Evolutionary conservation across 2,888 invertebrate species (phyloP), one percentile per base, ranked within the genome.

Genomic region (Drosophila cognata): DNA sequence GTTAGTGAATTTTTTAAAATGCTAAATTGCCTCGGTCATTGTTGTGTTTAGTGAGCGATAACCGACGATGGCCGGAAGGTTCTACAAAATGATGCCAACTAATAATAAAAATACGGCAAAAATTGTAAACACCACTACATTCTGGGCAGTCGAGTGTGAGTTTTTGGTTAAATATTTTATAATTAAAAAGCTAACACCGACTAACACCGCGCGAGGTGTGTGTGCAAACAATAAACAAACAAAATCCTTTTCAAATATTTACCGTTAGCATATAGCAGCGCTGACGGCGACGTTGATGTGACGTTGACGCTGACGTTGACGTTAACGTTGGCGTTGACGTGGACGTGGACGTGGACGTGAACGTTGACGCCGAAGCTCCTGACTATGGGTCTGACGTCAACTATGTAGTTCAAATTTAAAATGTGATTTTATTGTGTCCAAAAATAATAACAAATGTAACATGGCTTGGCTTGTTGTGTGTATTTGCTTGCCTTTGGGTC

Each of bases 101-200:
- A 80, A 77, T 73, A 84, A 80, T 72, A 80, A 76, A 71, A 79
- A 56, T 52, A 56, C 31, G 50, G 29, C 56, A 74, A 71, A 81
- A 66, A 66, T 67, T 10, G 62, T 55, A 52, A 29, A 65, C 77
- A 62, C 77, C 77, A 83, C 63, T 70, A 51, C 11, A 69, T 66
- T 35, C 36, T 2, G 71, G 53, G 53, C 80, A 87, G 61, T 82
- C 80, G 81, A 82, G 91, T 91, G 89, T 83, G 88, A 89, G 91
- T 81, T 86, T 88, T 82, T 89, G 85, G 90, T 91, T 92, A 90
- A 92, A 92, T 92, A 92, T 92, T 92, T 92, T 92, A 92, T 92
- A 92, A 91, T 92, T 92, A 91, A 92, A 92, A 92, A 92, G 92
- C 91, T 92, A 92, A 91, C 91, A 92, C 91, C 88, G 86, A 85